Base-by-base conservation (phyloP, 1,140 invertebrate species). In the Scylla paramamosain region DNA sequence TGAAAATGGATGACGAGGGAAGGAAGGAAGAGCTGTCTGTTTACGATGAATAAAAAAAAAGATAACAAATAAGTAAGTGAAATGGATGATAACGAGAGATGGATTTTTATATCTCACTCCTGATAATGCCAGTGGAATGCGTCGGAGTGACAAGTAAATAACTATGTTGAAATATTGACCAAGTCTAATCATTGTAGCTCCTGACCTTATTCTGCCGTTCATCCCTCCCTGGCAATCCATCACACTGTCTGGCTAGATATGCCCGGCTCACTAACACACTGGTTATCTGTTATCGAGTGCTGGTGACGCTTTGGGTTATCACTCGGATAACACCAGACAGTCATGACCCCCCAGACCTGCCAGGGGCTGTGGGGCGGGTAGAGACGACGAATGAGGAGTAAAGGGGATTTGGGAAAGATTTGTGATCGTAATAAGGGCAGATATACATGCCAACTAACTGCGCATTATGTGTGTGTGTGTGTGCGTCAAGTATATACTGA, bases 301-400 rank as follows among this genome's bases (percentile, higher is more conserved):
- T 77, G 82, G 32, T 93, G 91, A 46, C 82, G 28, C 91, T 93
- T 84, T 45, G 46, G 46, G 32, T 48, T 93, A 93, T 93, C 91
- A 46, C 32, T 25, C 2, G 31, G 91, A 92, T 83, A 28, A 82
- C 59, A 77, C 91, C 59, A 92, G 91, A 83, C n/a, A 93, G 0
- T 10, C 25, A 12, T 25, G 25, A 3, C 39, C 10, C 52, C 52
- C 52, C 10, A 1, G 52, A 12, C 3, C 16, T 59, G 52, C 31
- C 32, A 83, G 91, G 45, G 48, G 91, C 20, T 32, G 45, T 39
- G 46, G 77, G 32, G 82, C 28, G 31, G 82, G 82, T 28, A n/a
- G 77, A 32, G 29, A 6, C 10, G 77, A 46, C 67, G 32, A 28
- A 20, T 0, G 86, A 88, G 86, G 86, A 45, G 45, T 88, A 14